Evolutionary conservation across 2,797 vertebrate genomes (phyloP), one percentile per base, ranked within the genome.

Genomic region (Anas bahamensis): DNA sequence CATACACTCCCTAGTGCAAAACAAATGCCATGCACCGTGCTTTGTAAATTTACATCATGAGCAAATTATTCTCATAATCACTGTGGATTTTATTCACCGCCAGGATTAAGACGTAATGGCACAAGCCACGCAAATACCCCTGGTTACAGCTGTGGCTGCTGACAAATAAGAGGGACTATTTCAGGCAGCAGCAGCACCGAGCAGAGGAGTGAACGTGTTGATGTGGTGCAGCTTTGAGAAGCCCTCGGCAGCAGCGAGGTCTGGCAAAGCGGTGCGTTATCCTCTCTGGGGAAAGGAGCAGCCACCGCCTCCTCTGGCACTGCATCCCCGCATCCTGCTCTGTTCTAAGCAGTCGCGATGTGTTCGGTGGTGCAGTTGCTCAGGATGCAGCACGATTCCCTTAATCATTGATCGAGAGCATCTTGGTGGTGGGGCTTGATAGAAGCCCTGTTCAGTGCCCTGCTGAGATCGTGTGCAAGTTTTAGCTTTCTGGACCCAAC

Each of bases 81-180:
- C 33, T 33, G 41, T 71, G 74, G 80, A 46, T 91, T 72, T 61
- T 84, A 71, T 55, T 88, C 56, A 23, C 44, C 68, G 41, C 71
- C 13, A 64, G 89, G 35, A 77, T 88, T 93, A 90, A 73, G 56
- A 64, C 33, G 37, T 39, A 88, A 83, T 74, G 71, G 48, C 44
- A 46, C 37, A 66, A 92, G n/a, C 41, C 41, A 68, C 26, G 48
- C 46, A 83, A 65, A 91, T 75, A 50, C 26, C 57, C 6, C 57
- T 60, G 28, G 9, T 91, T 95, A 57, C 74, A 95, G 80, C 83
- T 84, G 77, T 73, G 70, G 29, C 70, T 79, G 91, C 64, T 94
- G 57, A 55, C 28, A 76, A 74, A 79, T 57, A 79, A 70, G 48
- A 17, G 44, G 53, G 53, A 29, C 92, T 94, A 35, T 95, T 94